Conservation (phyloP, 2,797 vertebrate species). For the Syncerus caffer region DNA sequence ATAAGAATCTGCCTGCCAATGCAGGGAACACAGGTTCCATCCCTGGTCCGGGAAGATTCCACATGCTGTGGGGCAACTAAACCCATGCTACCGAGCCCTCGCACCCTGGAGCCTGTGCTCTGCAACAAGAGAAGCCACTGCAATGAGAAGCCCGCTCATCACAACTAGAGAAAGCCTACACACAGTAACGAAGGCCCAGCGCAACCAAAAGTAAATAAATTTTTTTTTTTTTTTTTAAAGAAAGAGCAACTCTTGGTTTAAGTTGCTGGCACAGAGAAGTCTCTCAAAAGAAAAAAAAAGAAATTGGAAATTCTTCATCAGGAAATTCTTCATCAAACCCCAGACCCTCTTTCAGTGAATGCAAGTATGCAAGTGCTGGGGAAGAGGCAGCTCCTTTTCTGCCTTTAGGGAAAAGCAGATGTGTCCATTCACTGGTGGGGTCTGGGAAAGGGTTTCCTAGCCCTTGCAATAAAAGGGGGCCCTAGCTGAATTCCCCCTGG, state of each 20-base stretch:
- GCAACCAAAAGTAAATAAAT: neutral
- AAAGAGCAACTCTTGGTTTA: neutral
- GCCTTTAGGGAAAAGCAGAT: neutral
- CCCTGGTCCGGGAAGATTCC: neutral
- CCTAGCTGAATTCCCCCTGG: neutral
- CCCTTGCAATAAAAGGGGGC: neutral
- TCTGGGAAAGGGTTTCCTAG: neutral
- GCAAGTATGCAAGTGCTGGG: neutral
- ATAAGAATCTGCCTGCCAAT: neutral
- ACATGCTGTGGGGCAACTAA: neutral
- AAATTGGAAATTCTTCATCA: neutral
- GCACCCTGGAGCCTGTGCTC: neutral
- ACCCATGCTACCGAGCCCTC: neutral
- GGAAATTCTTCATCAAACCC: neutral
- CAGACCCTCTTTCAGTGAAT: neutral
- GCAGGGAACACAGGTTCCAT: neutral
- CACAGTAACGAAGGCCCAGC: neutral
- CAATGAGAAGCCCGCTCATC: neutral
- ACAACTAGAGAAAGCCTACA: neutral
- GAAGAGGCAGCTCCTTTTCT: neutral
- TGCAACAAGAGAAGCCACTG: neutral
- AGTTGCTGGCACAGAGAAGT: neutral
- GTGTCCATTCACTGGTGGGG: neutral
- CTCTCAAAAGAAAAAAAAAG: neutral
- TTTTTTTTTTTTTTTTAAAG: neutral